A percentile compares a stretch with the other conserved stretches of the same genome.
phyloP scores from a whole-genome alignment of 1,140 invertebrate species.

The Druon quercuslanigerum region DNA sequence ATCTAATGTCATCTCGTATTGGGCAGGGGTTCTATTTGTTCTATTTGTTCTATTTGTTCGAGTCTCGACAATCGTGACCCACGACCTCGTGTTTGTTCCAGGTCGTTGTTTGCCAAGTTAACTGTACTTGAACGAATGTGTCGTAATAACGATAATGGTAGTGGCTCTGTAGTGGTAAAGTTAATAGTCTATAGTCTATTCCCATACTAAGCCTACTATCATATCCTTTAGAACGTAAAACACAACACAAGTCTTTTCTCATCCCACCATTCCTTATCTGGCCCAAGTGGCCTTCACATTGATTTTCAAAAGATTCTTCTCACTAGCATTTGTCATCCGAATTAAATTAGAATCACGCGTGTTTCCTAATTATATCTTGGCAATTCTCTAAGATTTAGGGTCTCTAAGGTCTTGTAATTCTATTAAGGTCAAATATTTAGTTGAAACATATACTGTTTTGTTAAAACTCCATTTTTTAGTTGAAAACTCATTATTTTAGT shows the following conservation, averaged over 20 bases:
- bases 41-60: conserved; percentile 26
- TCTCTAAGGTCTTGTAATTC: no score
- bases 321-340: not conserved
- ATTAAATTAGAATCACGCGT: no score
- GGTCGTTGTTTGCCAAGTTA: conserved; percentile 35
- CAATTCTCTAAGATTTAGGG: no score
- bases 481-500: no score
- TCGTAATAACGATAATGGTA: conserved; percentile 29
- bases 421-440: no score
- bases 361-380: no score
- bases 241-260: no score
- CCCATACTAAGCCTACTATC: not conserved
- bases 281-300: not conserved
- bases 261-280: not conserved
- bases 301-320: not conserved
- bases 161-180: conserved; percentile 13
- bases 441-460: no score
- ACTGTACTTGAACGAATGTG: conserved; percentile 37
- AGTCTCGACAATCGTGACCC: conserved; percentile 23
- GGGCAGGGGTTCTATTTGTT: not conserved
- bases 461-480: no score
- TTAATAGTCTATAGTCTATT: conserved; percentile 8
- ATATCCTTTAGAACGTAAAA: no score
- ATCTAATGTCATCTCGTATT: conserved; percentile 8
- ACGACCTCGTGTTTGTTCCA: conserved; percentile 3